phyloP scores from a whole-genome alignment of 2,888 invertebrate species.

The Venusia cambrica region DNA sequence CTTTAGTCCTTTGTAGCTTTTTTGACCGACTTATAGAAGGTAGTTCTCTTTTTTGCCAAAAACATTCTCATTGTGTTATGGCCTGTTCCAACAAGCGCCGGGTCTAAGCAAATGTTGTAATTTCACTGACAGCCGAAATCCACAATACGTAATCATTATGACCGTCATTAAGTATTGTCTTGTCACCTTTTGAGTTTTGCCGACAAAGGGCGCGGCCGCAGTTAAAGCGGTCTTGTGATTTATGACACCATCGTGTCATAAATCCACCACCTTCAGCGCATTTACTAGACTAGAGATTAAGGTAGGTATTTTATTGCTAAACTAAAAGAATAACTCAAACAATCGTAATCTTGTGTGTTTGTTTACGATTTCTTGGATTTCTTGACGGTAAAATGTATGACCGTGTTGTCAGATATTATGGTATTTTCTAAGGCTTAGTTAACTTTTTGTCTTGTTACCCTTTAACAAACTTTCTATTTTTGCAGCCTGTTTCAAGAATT shows the following conservation, averaged over 20 bases:
- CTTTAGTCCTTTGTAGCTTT: conserved; percentile 17
- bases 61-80: conserved; percentile 31
- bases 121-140: conserved; percentile 47
- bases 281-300: conserved; percentile 10
- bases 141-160: conserved; percentile 70
- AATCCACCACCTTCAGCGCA: conserved; percentile 11
- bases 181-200: conserved; percentile 61
- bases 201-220: conserved; percentile 48
- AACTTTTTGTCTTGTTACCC: too few relatives aligned
- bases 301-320: conserved; percentile 1
- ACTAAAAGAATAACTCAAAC: too few relatives aligned
- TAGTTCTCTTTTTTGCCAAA: conserved; percentile 13
- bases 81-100: conserved; percentile 39
- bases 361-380: too few relatives aligned
- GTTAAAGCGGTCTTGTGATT: conserved; percentile 28
- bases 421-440: too few relatives aligned
- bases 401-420: too few relatives aligned
- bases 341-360: too few relatives aligned
- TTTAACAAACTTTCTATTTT: too few relatives aligned
- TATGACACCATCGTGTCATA: conserved; percentile 6
- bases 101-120: conserved; percentile 38
- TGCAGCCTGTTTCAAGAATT: too few relatives aligned
- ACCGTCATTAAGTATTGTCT: conserved; percentile 69
- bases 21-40: too few relatives aligned
- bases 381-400: too few relatives aligned